Evolutionary conservation across 2,888 invertebrate species (phyloP), one percentile per base, ranked within the genome.

Genomic region (Thyatira batis): DNA sequence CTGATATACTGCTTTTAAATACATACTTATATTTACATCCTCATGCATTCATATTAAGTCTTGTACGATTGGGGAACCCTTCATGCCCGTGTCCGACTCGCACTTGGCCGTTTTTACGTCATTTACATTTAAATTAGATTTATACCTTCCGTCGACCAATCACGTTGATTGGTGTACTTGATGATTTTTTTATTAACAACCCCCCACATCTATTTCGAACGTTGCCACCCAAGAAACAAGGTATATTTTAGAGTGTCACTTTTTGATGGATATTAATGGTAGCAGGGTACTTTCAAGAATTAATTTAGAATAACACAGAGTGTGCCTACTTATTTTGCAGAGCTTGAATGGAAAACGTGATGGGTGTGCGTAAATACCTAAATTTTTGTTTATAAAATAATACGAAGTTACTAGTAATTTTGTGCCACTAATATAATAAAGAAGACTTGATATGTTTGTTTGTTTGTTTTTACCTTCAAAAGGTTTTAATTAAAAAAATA

Each of bases 41-140:
- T n/a, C n/a, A n/a, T n/a, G n/a, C n/a, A n/a, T n/a, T n/a, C n/a
- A n/a, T n/a, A n/a, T n/a, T n/a, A n/a, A n/a, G n/a, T n/a, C n/a
- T n/a, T n/a, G n/a, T n/a, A n/a, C n/a, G n/a, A n/a, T n/a, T n/a
- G n/a, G n/a, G n/a, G n/a, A n/a, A n/a, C n/a, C n/a, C n/a, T n/a
- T n/a, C n/a, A n/a, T n/a, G 43, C 13, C 43, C 8, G 45, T 52
- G 50, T 39, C n/a, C n/a, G n/a, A n/a, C n/a, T n/a, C n/a, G n/a
- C n/a, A n/a, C n/a, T n/a, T n/a, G n/a, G n/a, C n/a, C 44, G 50
- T 54, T 53, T 49, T 51, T 48, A 33, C 50, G 53, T 63, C 51
- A 78, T 80, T 78, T 71, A 63, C 77, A 80, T 78, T 68, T 63
- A 74, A 75, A 80, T 80, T 73, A 73, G 65, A 73, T 69, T 68